phyloP scores from a whole-genome alignment of 2,888 invertebrate genomes.

The Arrhopalites spinosus region DNA sequence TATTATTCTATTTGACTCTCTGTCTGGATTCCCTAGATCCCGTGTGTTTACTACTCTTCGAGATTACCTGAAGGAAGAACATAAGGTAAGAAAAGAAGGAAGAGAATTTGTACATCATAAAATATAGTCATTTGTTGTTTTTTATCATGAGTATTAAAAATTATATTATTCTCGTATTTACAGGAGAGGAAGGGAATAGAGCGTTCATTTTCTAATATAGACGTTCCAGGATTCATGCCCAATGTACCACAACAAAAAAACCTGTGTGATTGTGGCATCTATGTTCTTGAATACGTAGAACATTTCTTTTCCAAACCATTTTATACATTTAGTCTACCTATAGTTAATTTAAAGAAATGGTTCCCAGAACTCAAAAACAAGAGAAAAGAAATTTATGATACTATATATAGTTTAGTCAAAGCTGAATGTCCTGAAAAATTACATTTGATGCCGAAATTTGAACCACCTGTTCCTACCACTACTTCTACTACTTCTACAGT shows the following conservation, averaged over 20 bases:
- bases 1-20: conserved; percentile 93
- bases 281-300: conserved; percentile 93
- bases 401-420: conserved; percentile 76
- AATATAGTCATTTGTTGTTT: too few species aligned
- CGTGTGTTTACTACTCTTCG: conserved; percentile 86
- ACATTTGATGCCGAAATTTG: conserved; percentile 40
- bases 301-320: conserved; percentile 75
- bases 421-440: conserved; percentile 64
- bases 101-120: too few species aligned
- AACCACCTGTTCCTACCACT: background rate
- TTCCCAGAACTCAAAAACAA: conserved; percentile 86
- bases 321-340: conserved; percentile 17
- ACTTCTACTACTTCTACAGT: background rate
- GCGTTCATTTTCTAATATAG: conserved; percentile 77
- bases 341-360: conserved; percentile 74
- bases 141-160: background rate
- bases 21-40: conserved; percentile 77
- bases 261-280: conserved; percentile 95
- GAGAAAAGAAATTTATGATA: conserved; percentile 80
- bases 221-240: conserved; percentile 83
- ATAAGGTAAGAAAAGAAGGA: conserved; percentile 65
- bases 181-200: conserved; percentile 67
- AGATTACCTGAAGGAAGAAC: conserved; percentile 88
- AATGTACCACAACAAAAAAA: conserved; percentile 98
- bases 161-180: conserved; percentile 6